Percentiles rank a stretch among this genome's conserved stretches.
Conservation (phyloP, 1,140 invertebrate genomes). For the Asobara japonica region DNA sequence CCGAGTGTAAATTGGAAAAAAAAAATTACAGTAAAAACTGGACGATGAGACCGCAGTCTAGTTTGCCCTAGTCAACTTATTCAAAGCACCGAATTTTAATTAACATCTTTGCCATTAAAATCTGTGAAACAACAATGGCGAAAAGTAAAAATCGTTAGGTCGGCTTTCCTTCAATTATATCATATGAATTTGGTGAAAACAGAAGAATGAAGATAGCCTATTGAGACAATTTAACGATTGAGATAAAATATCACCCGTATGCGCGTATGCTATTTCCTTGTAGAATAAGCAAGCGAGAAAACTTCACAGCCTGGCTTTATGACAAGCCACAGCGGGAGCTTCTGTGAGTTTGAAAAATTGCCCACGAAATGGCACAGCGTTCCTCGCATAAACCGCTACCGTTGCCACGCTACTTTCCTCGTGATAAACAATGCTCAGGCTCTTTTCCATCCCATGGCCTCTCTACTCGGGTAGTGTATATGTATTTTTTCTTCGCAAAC, state of each 20-base stretch:
- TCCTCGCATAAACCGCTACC: constrained; percentile 29
- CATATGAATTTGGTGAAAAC: background rate
- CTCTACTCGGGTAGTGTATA: background rate
- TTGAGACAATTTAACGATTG: constrained; percentile 27
- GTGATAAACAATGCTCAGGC: constrained; percentile 33
- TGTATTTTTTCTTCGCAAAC: background rate
- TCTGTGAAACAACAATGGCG: background rate
- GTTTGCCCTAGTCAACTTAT: background rate
- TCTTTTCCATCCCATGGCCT: constrained; percentile 10
- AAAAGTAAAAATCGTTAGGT: background rate
- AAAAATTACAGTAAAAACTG: background rate
- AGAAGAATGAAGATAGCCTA: constrained; percentile 11
- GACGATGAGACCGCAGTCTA: background rate
- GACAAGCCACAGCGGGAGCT: constrained; percentile 32
- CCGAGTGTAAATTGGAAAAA: background rate
- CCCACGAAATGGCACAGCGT: constrained; percentile 30
- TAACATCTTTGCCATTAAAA: background rate
- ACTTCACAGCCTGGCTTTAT: constrained; percentile 31
- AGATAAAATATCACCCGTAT: constrained; percentile 33
- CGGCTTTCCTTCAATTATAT: background rate
- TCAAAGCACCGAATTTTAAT: background rate
- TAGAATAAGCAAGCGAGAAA: constrained; percentile 37
- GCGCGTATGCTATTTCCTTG: constrained; percentile 29
- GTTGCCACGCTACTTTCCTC: constrained; percentile 23
- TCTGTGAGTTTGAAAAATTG: constrained; percentile 36